phyloP scores from a whole-genome alignment of 2,797 vertebrate species.

The Crocodylus rhombifer region DNA sequence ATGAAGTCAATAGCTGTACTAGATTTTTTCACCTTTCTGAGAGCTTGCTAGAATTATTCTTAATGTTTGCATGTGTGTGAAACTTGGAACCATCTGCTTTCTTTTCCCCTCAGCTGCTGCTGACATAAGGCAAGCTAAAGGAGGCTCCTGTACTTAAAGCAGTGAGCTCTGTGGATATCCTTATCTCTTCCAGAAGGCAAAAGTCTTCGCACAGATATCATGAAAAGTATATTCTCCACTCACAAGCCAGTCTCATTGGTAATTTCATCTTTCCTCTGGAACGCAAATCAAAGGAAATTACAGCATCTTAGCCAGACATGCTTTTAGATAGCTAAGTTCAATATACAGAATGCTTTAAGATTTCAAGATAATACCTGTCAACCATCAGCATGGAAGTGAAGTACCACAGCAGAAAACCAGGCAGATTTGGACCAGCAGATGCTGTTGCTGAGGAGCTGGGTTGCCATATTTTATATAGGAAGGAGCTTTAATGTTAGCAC shows the following conservation, averaged over 20 bases:
- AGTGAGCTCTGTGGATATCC: constrained; percentile 53
- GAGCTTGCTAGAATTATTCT: background rate
- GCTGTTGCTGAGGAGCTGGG: background rate
- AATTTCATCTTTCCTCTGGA: constrained; percentile 70
- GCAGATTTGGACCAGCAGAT: background rate
- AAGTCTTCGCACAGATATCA: constrained; percentile 23
- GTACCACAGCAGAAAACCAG: background rate
- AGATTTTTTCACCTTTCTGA: background rate
- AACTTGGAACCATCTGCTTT: constrained; percentile 37
- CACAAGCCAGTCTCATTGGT: constrained; percentile 53
- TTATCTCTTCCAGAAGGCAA: constrained; percentile 8
- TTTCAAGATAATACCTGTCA: background rate
- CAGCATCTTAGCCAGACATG: constrained; percentile 53
- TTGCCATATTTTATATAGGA: background rate
- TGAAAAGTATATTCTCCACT: constrained; percentile 37
- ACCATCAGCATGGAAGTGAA: background rate
- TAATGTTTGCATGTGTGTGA: constrained; percentile 7
- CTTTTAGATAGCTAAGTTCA: constrained; percentile 40
- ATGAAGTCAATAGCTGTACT: background rate
- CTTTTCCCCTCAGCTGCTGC: constrained; percentile 58
- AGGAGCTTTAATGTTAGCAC: background rate
- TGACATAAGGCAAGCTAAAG: constrained; percentile 59
- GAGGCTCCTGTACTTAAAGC: constrained; percentile 59
- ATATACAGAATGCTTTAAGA: constrained; percentile 55
- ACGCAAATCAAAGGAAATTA: constrained; percentile 69